Conservation (phyloP, 2,888 invertebrate species). For the Heliconius charithonia region DNA sequence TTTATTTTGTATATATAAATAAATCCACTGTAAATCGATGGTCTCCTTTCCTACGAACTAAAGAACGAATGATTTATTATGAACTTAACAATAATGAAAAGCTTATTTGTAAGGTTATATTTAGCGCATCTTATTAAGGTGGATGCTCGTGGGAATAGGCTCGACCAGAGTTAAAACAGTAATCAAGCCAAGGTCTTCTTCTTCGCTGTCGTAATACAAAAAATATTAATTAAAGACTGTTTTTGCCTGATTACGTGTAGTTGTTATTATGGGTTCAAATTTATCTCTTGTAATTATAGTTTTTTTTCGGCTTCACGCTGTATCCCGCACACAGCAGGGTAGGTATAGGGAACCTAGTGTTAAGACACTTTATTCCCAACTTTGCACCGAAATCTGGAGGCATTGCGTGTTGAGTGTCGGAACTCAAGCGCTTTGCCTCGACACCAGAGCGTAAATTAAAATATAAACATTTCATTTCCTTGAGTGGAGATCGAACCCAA, state of each 20-base stretch:
- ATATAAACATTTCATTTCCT: no score
- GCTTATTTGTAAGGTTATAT: slow-evolving; percentile 13
- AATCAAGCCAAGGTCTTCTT: slow-evolving; percentile 16
- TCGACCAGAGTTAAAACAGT: slow-evolving; percentile 6
- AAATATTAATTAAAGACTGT: slow-evolving; percentile 2
- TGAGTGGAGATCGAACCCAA: no score
- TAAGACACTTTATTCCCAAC: no score
- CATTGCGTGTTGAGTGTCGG: not conserved
- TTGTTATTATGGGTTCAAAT: not conserved
- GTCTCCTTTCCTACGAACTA: not conserved
- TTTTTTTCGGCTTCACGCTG: no score
- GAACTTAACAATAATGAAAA: not conserved
- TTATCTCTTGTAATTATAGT: not conserved
- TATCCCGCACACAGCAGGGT: no score
- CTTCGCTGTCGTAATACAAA: not conserved
- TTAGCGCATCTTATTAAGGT: slow-evolving; percentile 11
- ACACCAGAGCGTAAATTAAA: no score
- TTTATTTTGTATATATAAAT: no score
- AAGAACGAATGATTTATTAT: not conserved
- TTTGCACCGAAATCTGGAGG: not conserved
- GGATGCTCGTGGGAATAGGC: slow-evolving; percentile 16
- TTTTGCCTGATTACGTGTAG: not conserved
- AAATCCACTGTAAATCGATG: not conserved
- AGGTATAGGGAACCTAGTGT: no score
- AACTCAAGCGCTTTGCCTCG: not conserved